Base-by-base conservation (phyloP, 2,113 vertebrate genomes). In the Acrocephalus arundinaceus region DNA sequence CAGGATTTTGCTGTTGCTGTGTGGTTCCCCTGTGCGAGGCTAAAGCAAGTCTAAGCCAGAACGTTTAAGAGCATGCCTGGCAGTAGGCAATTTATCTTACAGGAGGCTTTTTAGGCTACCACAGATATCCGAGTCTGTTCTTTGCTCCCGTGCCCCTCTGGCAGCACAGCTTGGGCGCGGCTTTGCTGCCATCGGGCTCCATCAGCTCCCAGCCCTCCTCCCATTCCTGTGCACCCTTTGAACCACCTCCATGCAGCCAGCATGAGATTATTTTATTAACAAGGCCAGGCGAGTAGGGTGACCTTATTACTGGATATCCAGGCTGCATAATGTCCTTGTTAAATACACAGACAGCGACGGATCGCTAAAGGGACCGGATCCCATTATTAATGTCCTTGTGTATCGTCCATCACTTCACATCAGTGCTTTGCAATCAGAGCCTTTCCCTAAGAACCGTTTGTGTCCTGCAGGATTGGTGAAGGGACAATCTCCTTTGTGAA, bases 151-250 rank as follows among this genome's bases (percentile, higher is more conserved):
- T 16, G 12, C 43, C 33, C 8, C 46, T 80, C 22, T 1, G 8
- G 11, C 1, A 3, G 57, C 33, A 4, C 54, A 49, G 48, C 83
- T 70, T 18, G 24, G 31, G 24, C 65, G 3, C 1, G 0, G 1
- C 51, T 78, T 33, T 43, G 4, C 7, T 31, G 45, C 41, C 11
- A 0, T 17, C 3, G 1, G 43, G 37, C 18, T 85, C 46, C 68
- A 7, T 25, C 49, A 8, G 35, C 67, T 83, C 61, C 31, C 70
- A 54, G 58, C 45, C 22, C 48, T 78, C 65, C 63, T 12, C 4
- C 73, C 13, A 0, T 33, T 45, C 59, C 82, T 59, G 12, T 22
- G 15, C 24, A 23, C 21, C 72, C 55, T 94, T 74, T 63, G 30
- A 73, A 24, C 31, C 2, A 2, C 68, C 59, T 93, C 16, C 7